These are phyloP conservation scores for Cydia amplana DNA, from an alignment of 1,140 invertebrate species.

Conservation along the genomic window DNA sequence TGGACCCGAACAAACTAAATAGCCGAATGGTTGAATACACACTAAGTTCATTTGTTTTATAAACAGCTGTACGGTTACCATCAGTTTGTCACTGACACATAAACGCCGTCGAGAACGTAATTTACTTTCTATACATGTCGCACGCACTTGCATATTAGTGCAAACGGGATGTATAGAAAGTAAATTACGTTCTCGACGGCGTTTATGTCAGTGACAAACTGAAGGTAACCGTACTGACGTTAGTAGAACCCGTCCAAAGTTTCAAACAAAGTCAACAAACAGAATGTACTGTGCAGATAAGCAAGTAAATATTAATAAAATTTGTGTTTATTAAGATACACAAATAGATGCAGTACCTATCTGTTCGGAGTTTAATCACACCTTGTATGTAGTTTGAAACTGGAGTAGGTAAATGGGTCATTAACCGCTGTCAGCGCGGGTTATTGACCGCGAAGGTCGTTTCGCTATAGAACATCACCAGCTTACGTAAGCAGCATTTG, in stretches of 20 bases:
- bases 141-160: too few relatives aligned
- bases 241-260: background rate
- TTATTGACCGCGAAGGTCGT: constrained; percentile 64
- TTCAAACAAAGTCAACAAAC: constrained; percentile 15
- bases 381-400: background rate
- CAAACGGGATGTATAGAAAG: too few relatives aligned
- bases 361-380: background rate
- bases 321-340: background rate
- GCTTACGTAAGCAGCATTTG: constrained; percentile 61
- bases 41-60: background rate
- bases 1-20: background rate
- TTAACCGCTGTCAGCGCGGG: constrained; percentile 46
- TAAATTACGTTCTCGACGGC: too few relatives aligned
- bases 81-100: too few relatives aligned
- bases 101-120: too few relatives aligned
- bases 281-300: constrained; percentile 8
- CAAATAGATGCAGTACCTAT: background rate
- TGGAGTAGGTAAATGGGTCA: constrained; percentile 43
- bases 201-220: too few relatives aligned
- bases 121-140: too few relatives aligned
- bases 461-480: constrained; percentile 56
- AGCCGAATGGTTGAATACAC: background rate
- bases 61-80: too few relatives aligned
- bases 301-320: background rate
- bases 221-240: too few relatives aligned